Percentiles rank a stretch among this genome's conserved stretches.
phyloP scores from a whole-genome alignment of 2,113 vertebrate genomes.

The Tetraodon nigroviridis region DNA sequence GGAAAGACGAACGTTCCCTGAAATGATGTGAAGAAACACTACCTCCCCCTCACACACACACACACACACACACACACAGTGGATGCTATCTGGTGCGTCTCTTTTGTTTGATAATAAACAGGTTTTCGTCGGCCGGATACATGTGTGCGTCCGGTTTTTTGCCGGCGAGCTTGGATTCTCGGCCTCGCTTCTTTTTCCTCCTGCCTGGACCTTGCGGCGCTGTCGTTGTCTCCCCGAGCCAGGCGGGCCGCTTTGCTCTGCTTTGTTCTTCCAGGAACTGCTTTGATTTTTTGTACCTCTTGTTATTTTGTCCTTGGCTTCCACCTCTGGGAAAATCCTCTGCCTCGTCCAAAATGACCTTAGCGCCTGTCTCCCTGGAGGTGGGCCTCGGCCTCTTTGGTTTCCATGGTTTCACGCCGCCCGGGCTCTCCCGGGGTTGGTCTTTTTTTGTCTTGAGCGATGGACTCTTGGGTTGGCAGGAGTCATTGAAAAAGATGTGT shows the following conservation, averaged over 20 bases:
- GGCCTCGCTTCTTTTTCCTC: constrained; percentile 22
- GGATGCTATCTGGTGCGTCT: constrained; percentile 40
- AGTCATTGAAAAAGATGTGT: constrained; percentile 47
- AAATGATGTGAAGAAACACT: too few species aligned
- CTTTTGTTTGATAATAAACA: constrained; percentile 74
- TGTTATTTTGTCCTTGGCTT: not conserved
- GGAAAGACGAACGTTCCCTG: too few species aligned
- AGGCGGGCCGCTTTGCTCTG: not conserved
- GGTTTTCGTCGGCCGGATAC: constrained; percentile 66
- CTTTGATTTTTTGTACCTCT: constrained; percentile 19
- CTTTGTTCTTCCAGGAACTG: not conserved
- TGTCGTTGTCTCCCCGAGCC: not conserved
- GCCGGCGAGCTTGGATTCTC: not conserved
- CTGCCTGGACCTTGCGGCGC: constrained; percentile 4
- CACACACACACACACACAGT: not conserved
- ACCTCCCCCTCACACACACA: not conserved
- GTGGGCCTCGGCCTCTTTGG: constrained; percentile 61
- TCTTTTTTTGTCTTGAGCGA: constrained; percentile 32
- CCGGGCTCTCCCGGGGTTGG: constrained; percentile 8
- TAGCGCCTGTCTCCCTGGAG: not conserved
- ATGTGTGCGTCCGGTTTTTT: constrained; percentile 10
- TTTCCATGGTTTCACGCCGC: constrained; percentile 59
- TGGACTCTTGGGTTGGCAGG: not conserved
- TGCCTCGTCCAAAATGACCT: constrained; percentile 20
- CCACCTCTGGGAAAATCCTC: constrained; percentile 64